phyloP scores from a whole-genome alignment of 2,888 invertebrate genomes.

The Chelonus formosanus region DNA sequence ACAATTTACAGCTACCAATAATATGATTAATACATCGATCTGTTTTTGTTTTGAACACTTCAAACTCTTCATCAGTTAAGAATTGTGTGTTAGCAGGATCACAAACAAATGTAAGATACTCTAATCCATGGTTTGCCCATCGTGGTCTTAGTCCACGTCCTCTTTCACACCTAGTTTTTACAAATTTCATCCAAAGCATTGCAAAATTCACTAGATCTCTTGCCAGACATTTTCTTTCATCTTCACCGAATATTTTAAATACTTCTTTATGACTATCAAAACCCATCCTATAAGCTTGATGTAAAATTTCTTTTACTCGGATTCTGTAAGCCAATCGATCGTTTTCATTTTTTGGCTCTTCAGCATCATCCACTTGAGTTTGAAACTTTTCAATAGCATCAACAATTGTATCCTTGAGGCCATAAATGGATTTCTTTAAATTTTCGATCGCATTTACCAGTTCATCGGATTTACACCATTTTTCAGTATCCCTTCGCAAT shows the following conservation, averaged over 20 bases:
- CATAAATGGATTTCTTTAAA: constrained; percentile 68
- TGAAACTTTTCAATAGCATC: constrained; percentile 70
- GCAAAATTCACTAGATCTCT: constrained; percentile 75
- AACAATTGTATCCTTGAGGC: constrained; percentile 69
- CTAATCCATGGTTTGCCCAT: constrained; percentile 90
- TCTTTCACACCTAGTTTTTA: constrained; percentile 82
- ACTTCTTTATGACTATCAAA: constrained; percentile 87
- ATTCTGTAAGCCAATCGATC: constrained; percentile 72
- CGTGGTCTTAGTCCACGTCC: constrained; percentile 82
- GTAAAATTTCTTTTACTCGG: constrained; percentile 78
- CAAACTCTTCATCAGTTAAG: constrained; percentile 81
- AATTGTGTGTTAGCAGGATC: constrained; percentile 84
- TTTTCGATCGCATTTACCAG: constrained; percentile 71
- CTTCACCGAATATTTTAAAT: constrained; percentile 69
- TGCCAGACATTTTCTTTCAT: constrained; percentile 67
- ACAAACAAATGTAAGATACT: constrained; percentile 85
- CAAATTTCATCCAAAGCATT: constrained; percentile 90
- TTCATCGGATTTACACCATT: constrained; percentile 68
- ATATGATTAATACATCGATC: constrained; percentile 89
- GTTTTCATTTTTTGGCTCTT: constrained; percentile 68
- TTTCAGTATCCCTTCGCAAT: constrained; percentile 74
- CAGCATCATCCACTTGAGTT: constrained; percentile 66
- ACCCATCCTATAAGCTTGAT: constrained; percentile 89
- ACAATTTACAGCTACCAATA: constrained; percentile 70
- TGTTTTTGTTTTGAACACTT: constrained; percentile 79